Conservation (phyloP, 2,888 invertebrate genomes). For the Teleiodes luculella region DNA sequence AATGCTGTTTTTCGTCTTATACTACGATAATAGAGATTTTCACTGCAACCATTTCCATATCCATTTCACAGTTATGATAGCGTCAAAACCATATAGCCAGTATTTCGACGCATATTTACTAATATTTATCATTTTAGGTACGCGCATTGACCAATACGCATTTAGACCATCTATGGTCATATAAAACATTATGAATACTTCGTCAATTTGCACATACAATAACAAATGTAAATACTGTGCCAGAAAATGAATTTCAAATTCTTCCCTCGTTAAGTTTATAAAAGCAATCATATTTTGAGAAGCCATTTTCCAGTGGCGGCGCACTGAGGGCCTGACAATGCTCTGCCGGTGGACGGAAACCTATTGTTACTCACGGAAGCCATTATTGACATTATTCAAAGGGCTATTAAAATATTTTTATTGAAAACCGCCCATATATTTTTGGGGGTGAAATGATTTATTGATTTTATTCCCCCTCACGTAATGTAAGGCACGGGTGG, state of each 20-base stretch:
- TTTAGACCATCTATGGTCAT: too few relatives aligned
- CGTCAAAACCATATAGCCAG: too few relatives aligned
- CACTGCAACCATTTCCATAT: too few relatives aligned
- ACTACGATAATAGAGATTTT: too few relatives aligned
- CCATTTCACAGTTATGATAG: too few relatives aligned
- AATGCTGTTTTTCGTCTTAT: too few relatives aligned
- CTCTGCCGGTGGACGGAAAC: constrained; percentile 64
- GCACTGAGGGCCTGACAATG: constrained; percentile 65
- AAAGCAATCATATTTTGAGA: constrained; percentile 55
- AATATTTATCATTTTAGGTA: too few relatives aligned
- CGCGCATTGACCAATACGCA: too few relatives aligned
- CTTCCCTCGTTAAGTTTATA: constrained; percentile 57
- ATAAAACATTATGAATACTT: too few relatives aligned
- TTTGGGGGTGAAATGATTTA: constrained; percentile 33
- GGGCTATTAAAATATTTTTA: constrained; percentile 66
- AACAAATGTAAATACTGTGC: not conserved
- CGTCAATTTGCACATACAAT: too few relatives aligned
- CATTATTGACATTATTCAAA: constrained; percentile 74
- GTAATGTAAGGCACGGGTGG: not conserved
- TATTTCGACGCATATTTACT: too few relatives aligned
- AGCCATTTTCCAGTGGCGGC: constrained; percentile 65
- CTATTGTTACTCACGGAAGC: constrained; percentile 71
- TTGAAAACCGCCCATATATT: constrained; percentile 58
- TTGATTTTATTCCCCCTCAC: constrained; percentile 4
- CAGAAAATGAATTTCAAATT: not conserved